phyloP scores from a whole-genome alignment of 2,113 vertebrate genomes.

The Trichechus manatus region DNA sequence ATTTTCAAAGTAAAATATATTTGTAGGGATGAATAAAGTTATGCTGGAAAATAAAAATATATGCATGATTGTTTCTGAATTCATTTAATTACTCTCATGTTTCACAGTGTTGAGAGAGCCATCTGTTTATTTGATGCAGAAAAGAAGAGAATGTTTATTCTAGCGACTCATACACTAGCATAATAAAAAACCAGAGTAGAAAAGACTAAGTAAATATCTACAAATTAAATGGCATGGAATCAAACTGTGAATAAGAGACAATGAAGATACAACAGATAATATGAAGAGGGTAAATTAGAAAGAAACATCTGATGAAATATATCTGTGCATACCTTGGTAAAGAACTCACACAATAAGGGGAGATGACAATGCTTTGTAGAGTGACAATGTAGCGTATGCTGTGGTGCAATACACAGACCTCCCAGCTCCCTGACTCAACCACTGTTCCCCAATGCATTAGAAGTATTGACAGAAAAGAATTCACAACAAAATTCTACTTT shows the following conservation, averaged over 20 bases:
- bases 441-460: not conserved
- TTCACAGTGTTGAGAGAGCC: slow-evolving; percentile 56
- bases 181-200: slow-evolving; percentile 52
- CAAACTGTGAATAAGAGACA: not conserved
- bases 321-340: not conserved
- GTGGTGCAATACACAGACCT: not conserved
- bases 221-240: not conserved
- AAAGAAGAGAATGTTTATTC: slow-evolving; percentile 63
- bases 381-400: too few relatives aligned
- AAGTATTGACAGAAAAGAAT: not conserved
- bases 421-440: not conserved
- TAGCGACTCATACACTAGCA: slow-evolving; percentile 26
- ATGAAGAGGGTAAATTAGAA: not conserved
- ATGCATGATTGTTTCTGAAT: slow-evolving; percentile 12
- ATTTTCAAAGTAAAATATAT: slow-evolving; percentile 48
- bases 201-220: slow-evolving; percentile 28
- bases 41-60: slow-evolving; percentile 38
- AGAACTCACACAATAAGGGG: not conserved
- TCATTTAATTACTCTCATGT: slow-evolving; percentile 60
- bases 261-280: not conserved
- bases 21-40: slow-evolving; percentile 19
- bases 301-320: not conserved
- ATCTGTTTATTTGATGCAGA: slow-evolving; percentile 66
- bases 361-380: not conserved
- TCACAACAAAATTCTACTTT: not conserved